These are phyloP conservation scores for Celastrina argiolus DNA, from an alignment of 2,888 invertebrate genomes.

Conservation along the genomic window DNA sequence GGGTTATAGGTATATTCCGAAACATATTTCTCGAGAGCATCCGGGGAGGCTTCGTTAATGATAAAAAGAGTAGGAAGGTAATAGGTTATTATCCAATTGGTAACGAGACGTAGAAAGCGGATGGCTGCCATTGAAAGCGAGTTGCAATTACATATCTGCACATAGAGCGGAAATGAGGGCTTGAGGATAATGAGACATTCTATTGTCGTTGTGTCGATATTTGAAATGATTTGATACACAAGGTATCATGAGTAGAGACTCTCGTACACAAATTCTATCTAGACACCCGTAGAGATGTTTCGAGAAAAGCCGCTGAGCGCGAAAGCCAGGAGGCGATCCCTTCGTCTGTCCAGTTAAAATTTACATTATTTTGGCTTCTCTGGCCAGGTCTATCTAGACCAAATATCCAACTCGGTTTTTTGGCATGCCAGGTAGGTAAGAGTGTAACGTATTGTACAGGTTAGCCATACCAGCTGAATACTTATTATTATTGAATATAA, in stretches of 20 bases:
- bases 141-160: slow-evolving; percentile 8
- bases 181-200: background rate
- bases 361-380: too few species aligned
- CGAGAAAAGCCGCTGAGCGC: background rate
- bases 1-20: background rate
- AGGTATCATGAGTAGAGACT: background rate
- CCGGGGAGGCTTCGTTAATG: background rate
- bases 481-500: too few species aligned
- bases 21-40: background rate
- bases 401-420: too few species aligned
- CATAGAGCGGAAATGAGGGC: background rate
- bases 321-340: too few species aligned
- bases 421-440: too few species aligned
- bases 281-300: background rate
- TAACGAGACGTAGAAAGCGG: slow-evolving; percentile 14
- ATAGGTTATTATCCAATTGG: slow-evolving; percentile 9
- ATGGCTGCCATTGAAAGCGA: background rate
- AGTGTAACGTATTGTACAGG: too few species aligned
- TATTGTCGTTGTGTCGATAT: background rate
- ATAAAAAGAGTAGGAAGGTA: background rate
- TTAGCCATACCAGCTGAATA: too few species aligned
- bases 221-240: background rate
- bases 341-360: too few species aligned
- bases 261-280: background rate
- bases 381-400: too few species aligned